These are phyloP conservation scores for Columba livia DNA, from an alignment of 2,113 vertebrate genomes.

Conservation along the genomic window DNA sequence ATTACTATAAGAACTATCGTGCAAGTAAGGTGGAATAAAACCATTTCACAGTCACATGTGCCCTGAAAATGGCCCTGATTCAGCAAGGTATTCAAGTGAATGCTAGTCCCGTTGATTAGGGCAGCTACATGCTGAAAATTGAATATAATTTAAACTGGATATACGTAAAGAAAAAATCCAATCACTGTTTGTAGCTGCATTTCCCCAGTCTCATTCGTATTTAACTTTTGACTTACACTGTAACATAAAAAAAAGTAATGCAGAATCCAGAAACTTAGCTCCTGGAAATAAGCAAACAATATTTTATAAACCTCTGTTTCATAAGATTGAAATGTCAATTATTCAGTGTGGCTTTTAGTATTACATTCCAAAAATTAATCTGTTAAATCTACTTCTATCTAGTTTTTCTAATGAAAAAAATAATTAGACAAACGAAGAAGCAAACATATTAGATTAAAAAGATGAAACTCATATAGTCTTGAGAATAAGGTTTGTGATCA, in stretches of 20 bases:
- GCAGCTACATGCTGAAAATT: not conserved
- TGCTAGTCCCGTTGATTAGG: not conserved
- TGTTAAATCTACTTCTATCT: not conserved
- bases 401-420: slow-evolving; percentile 16
- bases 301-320: not conserved
- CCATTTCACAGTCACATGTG: not conserved
- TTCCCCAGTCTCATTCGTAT: not conserved
- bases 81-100: not conserved
- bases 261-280: not conserved
- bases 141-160: not conserved
- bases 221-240: not conserved
- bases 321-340: slow-evolving; percentile 1
- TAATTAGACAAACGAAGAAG: slow-evolving; percentile 23
- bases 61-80: not conserved
- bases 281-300: not conserved
- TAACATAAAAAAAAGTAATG: not conserved
- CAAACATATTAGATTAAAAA: slow-evolving; percentile 21
- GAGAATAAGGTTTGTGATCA: not conserved
- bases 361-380: not conserved
- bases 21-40: not conserved
- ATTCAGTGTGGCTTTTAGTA: not conserved
- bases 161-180: not conserved
- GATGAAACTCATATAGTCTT: not conserved
- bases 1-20: not conserved
- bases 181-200: not conserved